Conservation (phyloP, 2,797 vertebrate species). For the Lacerta viridis region DNA sequence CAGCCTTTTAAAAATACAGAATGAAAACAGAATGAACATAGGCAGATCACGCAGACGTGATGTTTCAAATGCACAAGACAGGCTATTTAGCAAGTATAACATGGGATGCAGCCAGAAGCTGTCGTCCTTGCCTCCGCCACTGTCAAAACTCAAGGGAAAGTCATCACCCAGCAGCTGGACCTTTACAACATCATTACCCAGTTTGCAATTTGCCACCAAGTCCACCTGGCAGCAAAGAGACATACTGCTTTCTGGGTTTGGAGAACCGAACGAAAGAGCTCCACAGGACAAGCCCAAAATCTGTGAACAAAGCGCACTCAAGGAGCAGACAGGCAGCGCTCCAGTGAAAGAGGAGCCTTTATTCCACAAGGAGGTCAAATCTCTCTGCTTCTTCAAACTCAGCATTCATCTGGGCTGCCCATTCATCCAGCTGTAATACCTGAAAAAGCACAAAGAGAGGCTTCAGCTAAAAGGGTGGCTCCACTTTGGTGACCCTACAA, state of each 20-base stretch:
- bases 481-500: background rate
- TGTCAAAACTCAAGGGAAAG: no score
- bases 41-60: background rate
- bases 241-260: background rate
- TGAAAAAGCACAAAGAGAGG: constrained; percentile 49
- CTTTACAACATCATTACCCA: background rate
- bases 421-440: constrained; percentile 81
- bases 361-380: constrained; percentile 85
- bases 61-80: background rate
- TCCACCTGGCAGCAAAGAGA: background rate
- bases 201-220: background rate
- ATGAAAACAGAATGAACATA: background rate
- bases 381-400: constrained; percentile 85
- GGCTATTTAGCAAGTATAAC: background rate
- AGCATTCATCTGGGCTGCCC: constrained; percentile 84
- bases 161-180: no score
- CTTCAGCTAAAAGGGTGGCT: background rate
- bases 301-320: background rate
- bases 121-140: accelerated
- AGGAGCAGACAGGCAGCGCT: no score
- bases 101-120: no score
- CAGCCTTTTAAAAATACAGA: background rate
- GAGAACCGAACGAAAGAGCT: background rate
- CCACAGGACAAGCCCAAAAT: background rate
- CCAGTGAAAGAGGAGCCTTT: constrained; percentile 37